These are phyloP conservation scores for Zoroaster sp. DNA, from an alignment of 53 echinoderm and acorn worm species.

Conservation along the genomic window DNA sequence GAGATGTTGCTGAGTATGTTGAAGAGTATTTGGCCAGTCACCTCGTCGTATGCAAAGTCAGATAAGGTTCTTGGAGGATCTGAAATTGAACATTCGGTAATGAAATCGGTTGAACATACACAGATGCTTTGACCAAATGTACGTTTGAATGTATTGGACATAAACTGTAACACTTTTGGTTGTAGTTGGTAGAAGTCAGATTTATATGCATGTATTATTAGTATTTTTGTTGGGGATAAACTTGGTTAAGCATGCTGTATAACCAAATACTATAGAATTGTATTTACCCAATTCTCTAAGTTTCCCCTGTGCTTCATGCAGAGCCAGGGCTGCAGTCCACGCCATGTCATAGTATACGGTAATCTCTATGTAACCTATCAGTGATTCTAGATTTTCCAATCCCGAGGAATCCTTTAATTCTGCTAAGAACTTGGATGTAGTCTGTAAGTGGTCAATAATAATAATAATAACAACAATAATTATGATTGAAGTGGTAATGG, in stretches of 20 bases:
- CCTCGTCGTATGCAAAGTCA: slow-evolving; percentile 68
- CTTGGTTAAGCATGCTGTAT: too few species aligned
- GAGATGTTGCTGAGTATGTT: slow-evolving; percentile 72
- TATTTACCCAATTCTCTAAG: slow-evolving; percentile 41
- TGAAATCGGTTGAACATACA: too few species aligned
- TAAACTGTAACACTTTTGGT: too few species aligned
- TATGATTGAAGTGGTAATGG: too few species aligned
- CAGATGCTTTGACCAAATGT: too few species aligned
- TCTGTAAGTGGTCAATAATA: slow-evolving; percentile 17
- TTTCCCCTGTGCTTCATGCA: slow-evolving; percentile 65
- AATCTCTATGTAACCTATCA: slow-evolving; percentile 64
- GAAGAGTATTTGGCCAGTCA: slow-evolving; percentile 61
- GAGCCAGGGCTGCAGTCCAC: slow-evolving; percentile 70
- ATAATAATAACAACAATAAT: too few species aligned
- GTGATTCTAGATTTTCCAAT: neutral
- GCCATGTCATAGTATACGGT: slow-evolving; percentile 74
- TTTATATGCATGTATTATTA: too few species aligned
- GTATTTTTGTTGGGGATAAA: too few species aligned
- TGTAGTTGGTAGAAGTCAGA: too few species aligned
- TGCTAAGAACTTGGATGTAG: slow-evolving; percentile 51
- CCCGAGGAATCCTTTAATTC: slow-evolving; percentile 51
- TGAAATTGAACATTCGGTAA: slow-evolving; percentile 20
- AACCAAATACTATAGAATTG: too few species aligned
- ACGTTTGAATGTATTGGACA: too few species aligned
- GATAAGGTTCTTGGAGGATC: slow-evolving; percentile 70